phyloP scores from a whole-genome alignment of 2,113 vertebrate species.

The Marmota flaviventris region DNA sequence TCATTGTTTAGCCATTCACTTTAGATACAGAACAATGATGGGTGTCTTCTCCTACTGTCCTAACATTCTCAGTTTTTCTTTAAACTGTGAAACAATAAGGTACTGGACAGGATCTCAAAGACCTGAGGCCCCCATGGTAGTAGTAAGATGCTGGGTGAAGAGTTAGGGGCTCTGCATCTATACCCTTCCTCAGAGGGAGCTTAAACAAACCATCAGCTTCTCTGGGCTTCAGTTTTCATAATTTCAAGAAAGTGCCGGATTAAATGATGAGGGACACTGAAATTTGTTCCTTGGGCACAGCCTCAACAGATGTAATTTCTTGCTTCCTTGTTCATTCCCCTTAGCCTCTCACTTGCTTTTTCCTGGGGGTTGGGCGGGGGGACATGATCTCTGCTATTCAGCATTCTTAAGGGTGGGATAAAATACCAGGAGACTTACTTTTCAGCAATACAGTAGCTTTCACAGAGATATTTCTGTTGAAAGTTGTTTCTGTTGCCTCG shows the following conservation, averaged over 20 bases:
- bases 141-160: not conserved
- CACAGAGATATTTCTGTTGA: conserved; percentile 1
- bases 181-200: not conserved
- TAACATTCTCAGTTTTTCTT: not conserved
- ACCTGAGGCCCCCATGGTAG: not conserved
- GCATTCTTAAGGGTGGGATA: not conserved
- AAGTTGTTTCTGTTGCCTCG: conserved; percentile 81
- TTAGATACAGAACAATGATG: not conserved
- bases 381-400: not conserved
- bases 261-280: not conserved
- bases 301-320: not conserved
- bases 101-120: not conserved
- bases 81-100: not conserved
- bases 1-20: not conserved
- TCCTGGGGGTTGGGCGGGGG: not conserved
- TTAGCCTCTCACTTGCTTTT: not conserved
- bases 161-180: not conserved
- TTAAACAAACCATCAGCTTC: not conserved
- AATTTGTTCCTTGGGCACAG: not conserved
- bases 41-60: not conserved
- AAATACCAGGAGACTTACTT: conserved; percentile 48
- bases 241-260: not conserved
- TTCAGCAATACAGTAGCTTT: not conserved
- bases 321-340: not conserved
- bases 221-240: not conserved